Evolutionary conservation across 2,113 vertebrate genomes (phyloP), one percentile per base, ranked within the genome.

Genomic region (Piprites chloris): DNA sequence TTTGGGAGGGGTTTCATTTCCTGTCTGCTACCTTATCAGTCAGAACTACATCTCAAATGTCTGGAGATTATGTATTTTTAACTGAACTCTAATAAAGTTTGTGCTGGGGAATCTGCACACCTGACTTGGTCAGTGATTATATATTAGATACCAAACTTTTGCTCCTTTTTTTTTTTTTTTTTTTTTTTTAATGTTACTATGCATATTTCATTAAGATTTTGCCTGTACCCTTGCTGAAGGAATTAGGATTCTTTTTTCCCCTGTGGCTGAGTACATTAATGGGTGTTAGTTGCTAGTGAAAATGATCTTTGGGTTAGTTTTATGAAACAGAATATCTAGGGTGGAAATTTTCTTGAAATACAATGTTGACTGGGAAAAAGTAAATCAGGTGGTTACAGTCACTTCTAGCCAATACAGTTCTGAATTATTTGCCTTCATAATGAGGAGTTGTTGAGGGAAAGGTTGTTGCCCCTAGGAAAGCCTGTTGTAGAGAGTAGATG

Each of bases 1-100:
- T 97, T 97, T 97, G 96, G 97, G 96, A 97, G 97, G 97, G 96
- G 97, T 98, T 98, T 98, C 98, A 98, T 98, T 98, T 98, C 98
- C 98, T 98, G 98, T 85, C 91, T 97, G 92, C 95, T 76, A 19
- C 89, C 89, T 97, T 98, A 98, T 98, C 98, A 94, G 95, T 68
- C 94, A 96, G 89, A 98, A 98, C 96, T 98, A 97, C 94, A 97
- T 98, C 97, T 98, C 96, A 96, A 97, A 72, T 97, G 98, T 98
- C 97, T 98, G 97, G 97, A 98, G 97, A 96, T 97, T 96, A 58
- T 98, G 95, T 98, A 96, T 98, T 98, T 98, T 97, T 98, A 98
- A 98, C 98, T 94, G 68, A 97, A 97, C 97, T 98, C 93, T 98
- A 98, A 98, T 98, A 98, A 98, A 98, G 97, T 98, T 97, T 97